Conservation (phyloP, 2,113 vertebrate genomes). For the Festucalex cinctus region DNA sequence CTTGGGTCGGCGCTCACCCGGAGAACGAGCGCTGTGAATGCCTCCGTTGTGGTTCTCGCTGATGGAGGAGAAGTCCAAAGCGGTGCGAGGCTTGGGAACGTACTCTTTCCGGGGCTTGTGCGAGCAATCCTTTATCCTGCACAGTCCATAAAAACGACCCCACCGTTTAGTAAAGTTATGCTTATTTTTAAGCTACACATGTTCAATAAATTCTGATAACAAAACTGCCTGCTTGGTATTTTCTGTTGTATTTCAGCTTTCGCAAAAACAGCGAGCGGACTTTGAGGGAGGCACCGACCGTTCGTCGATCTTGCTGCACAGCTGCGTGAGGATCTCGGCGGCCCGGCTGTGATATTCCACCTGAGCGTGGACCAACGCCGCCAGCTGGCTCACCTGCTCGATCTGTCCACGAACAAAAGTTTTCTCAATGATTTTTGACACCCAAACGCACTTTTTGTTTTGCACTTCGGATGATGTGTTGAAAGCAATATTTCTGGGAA, state of each 20-base stretch:
- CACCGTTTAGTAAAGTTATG: no score
- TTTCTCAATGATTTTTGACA: background rate
- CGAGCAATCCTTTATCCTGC: conserved; percentile 89
- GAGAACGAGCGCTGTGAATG: conserved; percentile 83
- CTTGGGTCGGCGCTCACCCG: conserved; percentile 73
- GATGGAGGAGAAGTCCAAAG: conserved; percentile 81
- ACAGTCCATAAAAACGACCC: conserved; percentile 2
- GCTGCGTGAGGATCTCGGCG: conserved; percentile 88
- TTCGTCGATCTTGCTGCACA: conserved; percentile 88
- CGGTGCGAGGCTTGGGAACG: conserved; percentile 86
- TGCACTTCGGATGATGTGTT: no score
- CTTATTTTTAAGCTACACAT: no score
- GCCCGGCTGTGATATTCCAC: conserved; percentile 94
- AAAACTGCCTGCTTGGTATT: no score
- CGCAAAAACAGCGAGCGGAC: no score
- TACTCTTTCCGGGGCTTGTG: conserved; percentile 87
- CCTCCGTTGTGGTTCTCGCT: conserved; percentile 91
- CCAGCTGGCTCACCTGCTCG: conserved; percentile 97
- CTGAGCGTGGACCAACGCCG: conserved; percentile 93
- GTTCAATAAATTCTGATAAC: no score
- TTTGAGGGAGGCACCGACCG: conserved; percentile 70
- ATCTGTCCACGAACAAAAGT: conserved; percentile 71
- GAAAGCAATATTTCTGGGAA: no score
- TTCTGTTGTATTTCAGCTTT: no score
- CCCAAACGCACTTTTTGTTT: no score